phyloP scores from a whole-genome alignment of 2,113 vertebrate species.

The Corythornis vintsioides region DNA sequence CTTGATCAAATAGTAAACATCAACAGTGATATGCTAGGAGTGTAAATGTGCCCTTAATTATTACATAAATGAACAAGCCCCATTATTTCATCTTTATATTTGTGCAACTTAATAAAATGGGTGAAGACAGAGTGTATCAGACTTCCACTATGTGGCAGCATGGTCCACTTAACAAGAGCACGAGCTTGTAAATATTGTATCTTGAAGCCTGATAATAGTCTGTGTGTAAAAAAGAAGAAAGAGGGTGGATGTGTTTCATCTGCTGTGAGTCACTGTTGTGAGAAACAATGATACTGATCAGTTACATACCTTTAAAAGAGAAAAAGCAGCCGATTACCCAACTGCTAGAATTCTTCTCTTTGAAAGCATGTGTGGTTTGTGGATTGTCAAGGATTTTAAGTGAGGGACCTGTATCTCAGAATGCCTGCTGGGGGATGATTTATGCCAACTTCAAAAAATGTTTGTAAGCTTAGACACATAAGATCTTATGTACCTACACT shows the following conservation, averaged over 20 bases:
- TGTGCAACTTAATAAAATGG: not conserved
- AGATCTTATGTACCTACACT: not conserved
- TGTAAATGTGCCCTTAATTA: slow-evolving; percentile 84
- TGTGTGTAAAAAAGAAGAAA: not conserved
- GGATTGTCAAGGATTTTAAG: not conserved
- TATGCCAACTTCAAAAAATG: not conserved
- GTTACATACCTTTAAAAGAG: not conserved
- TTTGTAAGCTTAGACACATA: not conserved
- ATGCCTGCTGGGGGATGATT: not conserved
- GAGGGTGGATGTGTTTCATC: slow-evolving; percentile 21
- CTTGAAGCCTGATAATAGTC: not conserved
- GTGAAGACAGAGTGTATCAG: not conserved
- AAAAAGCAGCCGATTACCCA: not conserved
- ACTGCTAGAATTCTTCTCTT: not conserved
- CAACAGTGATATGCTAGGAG: slow-evolving; percentile 78
- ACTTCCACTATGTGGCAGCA: slow-evolving; percentile 89
- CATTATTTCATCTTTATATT: slow-evolving; percentile 71
- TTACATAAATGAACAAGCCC: slow-evolving; percentile 77
- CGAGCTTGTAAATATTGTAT: not conserved
- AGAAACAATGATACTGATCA: slow-evolving; percentile 3
- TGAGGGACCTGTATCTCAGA: not conserved
- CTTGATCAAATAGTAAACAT: slow-evolving; percentile 92
- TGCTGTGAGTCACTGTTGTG: not conserved
- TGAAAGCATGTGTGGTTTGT: not conserved
- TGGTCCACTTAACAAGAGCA: slow-evolving; percentile 79